Conservation (phyloP, 2,888 invertebrate species). For the Rhopalosiphum nymphaeae region DNA sequence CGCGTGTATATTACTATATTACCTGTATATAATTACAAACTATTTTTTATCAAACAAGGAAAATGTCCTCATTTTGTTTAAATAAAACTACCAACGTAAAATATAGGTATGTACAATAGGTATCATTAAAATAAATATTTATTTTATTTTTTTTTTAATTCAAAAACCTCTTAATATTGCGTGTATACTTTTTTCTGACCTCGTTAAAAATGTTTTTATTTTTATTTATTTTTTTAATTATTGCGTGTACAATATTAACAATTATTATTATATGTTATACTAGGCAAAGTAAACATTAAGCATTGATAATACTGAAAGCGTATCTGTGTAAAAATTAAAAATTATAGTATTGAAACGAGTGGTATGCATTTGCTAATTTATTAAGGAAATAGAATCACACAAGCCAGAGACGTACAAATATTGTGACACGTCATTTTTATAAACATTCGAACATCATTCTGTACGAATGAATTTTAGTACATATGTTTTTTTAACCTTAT, state of each 20-base stretch:
- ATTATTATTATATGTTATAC: background rate
- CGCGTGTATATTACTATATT: too few relatives aligned
- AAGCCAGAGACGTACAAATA: background rate
- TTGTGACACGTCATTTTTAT: background rate
- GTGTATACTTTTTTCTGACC: background rate
- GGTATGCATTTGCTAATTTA: background rate
- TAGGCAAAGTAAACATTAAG: background rate
- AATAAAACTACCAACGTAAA: background rate
- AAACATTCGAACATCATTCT: background rate
- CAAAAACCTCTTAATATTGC: background rate
- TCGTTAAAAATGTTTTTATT: conserved; percentile 7
- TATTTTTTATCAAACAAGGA: background rate
- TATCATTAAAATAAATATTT: conserved; percentile 19
- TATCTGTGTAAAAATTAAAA: background rate
- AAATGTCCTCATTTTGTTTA: background rate
- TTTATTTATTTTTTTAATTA: background rate
- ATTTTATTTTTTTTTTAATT: background rate
- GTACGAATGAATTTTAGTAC: background rate
- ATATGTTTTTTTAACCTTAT: background rate
- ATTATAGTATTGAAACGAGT: background rate
- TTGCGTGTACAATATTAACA: background rate
- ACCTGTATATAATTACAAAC: conserved; percentile 67
- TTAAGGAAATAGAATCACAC: background rate
- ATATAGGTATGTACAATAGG: background rate
- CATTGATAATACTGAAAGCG: background rate